A percentile compares a stretch with the other conserved stretches of the same genome.
These are phyloP conservation scores for Volucella inanis DNA, from an alignment of 2,888 invertebrate genomes.

Conservation along the genomic window DNA sequence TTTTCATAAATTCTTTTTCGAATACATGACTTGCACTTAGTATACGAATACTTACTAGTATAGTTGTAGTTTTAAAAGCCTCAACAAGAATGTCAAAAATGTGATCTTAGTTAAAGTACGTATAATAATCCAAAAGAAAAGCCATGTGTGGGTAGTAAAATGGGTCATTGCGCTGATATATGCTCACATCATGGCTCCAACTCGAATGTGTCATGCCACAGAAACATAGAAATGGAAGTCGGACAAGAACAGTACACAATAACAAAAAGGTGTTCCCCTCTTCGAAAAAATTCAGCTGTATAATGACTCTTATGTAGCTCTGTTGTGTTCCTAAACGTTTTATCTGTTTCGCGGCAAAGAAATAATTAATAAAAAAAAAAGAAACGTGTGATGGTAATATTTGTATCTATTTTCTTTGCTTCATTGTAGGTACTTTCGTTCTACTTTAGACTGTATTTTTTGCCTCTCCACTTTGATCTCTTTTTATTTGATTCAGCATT, in stretches of 20 bases:
- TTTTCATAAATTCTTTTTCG: conserved; percentile 1
- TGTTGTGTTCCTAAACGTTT: neutral
- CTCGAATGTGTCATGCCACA: conserved; percentile 58
- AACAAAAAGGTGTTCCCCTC: conserved; percentile 55
- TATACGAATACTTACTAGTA: neutral
- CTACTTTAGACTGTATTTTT: conserved; percentile 41
- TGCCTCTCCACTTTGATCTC: neutral
- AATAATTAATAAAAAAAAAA: conserved; percentile 32
- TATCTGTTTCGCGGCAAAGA: conserved; percentile 54
- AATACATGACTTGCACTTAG: neutral
- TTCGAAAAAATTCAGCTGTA: conserved; percentile 9
- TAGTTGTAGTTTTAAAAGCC: neutral
- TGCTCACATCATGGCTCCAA: conserved; percentile 54
- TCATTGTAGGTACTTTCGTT: conserved; percentile 52
- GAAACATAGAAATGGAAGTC: conserved; percentile 48
- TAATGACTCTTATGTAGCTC: neutral
- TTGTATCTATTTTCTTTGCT: conserved; percentile 9
- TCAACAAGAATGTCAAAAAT: conserved; percentile 43
- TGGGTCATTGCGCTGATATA: conserved; percentile 54
- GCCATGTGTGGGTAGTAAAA: conserved; percentile 38
- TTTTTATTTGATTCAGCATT: conserved; percentile 10
- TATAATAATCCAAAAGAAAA: conserved; percentile 34
- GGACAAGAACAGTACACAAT: conserved; percentile 26
- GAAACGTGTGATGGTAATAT: conserved; percentile 27
- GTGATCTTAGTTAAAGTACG: conserved; percentile 38